These are phyloP conservation scores for Yponomeuta cagnagella DNA, from an alignment of 2,888 invertebrate species.

Conservation along the genomic window DNA sequence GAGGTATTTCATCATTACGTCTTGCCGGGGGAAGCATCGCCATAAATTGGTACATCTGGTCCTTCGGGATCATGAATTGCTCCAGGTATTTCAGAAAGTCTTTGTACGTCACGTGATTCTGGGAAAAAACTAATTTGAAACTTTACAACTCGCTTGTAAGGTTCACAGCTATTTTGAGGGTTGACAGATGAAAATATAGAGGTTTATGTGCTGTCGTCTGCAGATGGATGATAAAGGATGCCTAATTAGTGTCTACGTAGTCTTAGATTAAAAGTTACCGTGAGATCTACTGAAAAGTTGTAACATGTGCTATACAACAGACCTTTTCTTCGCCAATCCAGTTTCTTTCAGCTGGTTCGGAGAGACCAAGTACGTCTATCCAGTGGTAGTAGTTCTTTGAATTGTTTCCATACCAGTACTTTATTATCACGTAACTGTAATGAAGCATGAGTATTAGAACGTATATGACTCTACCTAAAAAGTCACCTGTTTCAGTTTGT, in stretches of 20 bases:
- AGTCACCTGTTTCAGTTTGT: too few relatives aligned
- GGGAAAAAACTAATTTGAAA: conserved; percentile 18
- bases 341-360: conserved; percentile 83
- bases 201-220: too few relatives aligned
- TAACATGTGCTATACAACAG: conserved; percentile 22
- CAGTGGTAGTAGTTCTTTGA: conserved; percentile 83
- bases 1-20: conserved; percentile 43
- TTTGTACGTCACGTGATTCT: conserved; percentile 82
- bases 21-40: conserved; percentile 56
- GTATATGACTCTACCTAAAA: not conserved
- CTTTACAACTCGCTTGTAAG: too few relatives aligned
- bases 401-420: conserved; percentile 84
- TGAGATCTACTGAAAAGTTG: not conserved
- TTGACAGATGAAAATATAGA: too few relatives aligned
- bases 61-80: conserved; percentile 73
- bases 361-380: conserved; percentile 80
- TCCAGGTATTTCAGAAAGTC: conserved; percentile 81
- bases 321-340: conserved; percentile 81
- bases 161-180: too few relatives aligned
- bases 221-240: not conserved
- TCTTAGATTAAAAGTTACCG: not conserved
- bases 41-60: conserved; percentile 64
- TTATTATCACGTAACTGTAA: conserved; percentile 83
- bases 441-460: not conserved
- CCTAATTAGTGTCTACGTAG: too few relatives aligned